These are phyloP conservation scores for Benitochromis conjunctus DNA, from an alignment of 2,113 vertebrate species.

Conservation along the genomic window DNA sequence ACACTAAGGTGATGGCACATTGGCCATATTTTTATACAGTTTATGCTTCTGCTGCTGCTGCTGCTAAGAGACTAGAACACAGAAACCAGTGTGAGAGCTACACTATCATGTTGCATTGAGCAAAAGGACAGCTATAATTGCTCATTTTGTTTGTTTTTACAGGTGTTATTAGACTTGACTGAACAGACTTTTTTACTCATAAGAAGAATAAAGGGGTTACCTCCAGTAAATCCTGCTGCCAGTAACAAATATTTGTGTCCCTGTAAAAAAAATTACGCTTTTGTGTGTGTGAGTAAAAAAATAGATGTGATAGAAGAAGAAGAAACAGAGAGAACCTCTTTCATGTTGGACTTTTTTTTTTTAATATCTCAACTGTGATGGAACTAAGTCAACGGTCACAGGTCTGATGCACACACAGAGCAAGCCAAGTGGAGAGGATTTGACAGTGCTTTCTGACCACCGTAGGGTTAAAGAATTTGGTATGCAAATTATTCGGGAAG, in stretches of 20 bases:
- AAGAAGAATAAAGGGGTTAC: background rate
- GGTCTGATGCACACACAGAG: slow-evolving; percentile 57
- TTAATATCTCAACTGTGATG: slow-evolving; percentile 31
- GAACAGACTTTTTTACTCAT: background rate
- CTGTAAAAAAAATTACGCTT: background rate
- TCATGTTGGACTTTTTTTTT: slow-evolving; percentile 4
- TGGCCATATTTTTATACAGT: background rate
- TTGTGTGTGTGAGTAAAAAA: background rate
- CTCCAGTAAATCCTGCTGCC: background rate
- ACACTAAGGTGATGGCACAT: background rate
- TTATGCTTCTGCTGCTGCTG: background rate
- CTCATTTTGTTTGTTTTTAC: background rate
- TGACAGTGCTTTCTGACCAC: slow-evolving; percentile 63
- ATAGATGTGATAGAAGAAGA: background rate
- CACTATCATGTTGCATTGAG: background rate
- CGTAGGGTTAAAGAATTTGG: slow-evolving; percentile 71
- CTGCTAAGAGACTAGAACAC: background rate
- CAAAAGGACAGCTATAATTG: background rate
- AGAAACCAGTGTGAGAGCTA: too few relatives aligned
- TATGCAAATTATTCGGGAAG: slow-evolving; percentile 75
- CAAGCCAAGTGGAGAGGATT: slow-evolving; percentile 50
- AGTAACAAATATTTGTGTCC: background rate
- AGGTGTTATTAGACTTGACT: background rate
- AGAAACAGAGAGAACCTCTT: slow-evolving; percentile 15
- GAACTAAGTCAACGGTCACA: slow-evolving; percentile 64